Conservation (phyloP, 2,888 invertebrate genomes). For the Antheraea assamensis region DNA sequence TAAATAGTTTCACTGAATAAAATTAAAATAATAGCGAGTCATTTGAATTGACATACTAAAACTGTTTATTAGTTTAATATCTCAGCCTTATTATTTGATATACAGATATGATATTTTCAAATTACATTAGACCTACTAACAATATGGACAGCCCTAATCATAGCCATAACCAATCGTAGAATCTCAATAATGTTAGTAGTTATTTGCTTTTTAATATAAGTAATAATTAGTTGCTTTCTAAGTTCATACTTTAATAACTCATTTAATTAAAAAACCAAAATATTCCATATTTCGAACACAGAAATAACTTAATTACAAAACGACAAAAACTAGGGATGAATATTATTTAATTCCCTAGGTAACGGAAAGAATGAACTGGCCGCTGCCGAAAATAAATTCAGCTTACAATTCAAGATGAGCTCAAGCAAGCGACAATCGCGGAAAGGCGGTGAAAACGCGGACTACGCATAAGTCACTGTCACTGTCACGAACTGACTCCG, state of each 20-base stretch:
- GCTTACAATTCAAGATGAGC: conserved; percentile 61
- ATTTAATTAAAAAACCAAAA: conserved; percentile 20
- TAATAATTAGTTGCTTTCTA: no score
- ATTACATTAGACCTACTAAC: no score
- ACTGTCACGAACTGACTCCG: conserved; percentile 66
- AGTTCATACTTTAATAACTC: not conserved
- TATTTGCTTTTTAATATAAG: no score
- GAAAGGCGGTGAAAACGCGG: conserved; percentile 63
- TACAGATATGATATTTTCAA: no score
- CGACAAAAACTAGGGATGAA: conserved; percentile 24
- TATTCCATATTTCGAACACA: conserved; percentile 15
- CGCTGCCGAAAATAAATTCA: conserved; percentile 45
- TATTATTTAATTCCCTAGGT: conserved; percentile 25
- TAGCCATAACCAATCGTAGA: no score
- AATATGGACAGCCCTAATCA: no score
- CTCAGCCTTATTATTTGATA: no score
- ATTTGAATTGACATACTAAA: no score
- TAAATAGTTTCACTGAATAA: no score
- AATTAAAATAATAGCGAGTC: no score
- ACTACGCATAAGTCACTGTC: conserved; percentile 76
- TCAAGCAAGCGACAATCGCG: conserved; percentile 57
- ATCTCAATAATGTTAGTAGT: no score
- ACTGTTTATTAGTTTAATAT: no score
- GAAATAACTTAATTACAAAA: conserved; percentile 29
- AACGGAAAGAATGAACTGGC: conserved; percentile 32